A percentile compares a stretch with the other conserved stretches of the same genome.
Evolutionary conservation across 2,888 invertebrate species (phyloP).

Genomic region (Teleogryllus oceanicus): DNA sequence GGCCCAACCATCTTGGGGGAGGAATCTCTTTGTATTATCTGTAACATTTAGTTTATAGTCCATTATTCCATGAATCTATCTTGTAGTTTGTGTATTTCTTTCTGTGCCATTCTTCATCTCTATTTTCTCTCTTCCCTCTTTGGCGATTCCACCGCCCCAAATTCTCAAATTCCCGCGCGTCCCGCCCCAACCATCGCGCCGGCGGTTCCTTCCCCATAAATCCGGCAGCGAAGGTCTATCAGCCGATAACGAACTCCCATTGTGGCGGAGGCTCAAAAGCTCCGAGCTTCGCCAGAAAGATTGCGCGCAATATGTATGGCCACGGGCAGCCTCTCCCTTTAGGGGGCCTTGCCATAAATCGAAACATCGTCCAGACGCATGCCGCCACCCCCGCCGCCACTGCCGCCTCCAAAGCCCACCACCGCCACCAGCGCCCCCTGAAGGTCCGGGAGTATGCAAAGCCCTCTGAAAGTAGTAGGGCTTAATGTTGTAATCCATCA

Average conservation of each 20-base stretch:
- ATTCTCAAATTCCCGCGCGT: background rate
- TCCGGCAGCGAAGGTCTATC: background rate
- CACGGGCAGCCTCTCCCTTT: background rate
- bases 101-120: too few species aligned
- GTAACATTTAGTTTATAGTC: too few species aligned
- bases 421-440: background rate
- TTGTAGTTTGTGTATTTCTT: too few species aligned
- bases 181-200: background rate
- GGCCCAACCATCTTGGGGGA: too few species aligned
- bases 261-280: background rate
- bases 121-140: too few species aligned
- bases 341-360: background rate
- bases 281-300: background rate
- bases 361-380: background rate
- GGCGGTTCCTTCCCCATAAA: background rate
- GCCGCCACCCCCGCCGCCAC: too few species aligned
- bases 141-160: too few species aligned
- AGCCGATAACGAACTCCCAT: conserved; percentile 2
- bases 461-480: background rate
- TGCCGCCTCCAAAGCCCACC: background rate
- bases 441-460: background rate
- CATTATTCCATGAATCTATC: too few species aligned
- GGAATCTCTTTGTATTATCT: too few species aligned
- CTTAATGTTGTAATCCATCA: conserved; percentile 11
- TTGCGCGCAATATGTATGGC: conserved; percentile 7